Conservation (phyloP, 35 echinoderm and acorn worm genomes). For the Heliocidaris tuberculata region DNA sequence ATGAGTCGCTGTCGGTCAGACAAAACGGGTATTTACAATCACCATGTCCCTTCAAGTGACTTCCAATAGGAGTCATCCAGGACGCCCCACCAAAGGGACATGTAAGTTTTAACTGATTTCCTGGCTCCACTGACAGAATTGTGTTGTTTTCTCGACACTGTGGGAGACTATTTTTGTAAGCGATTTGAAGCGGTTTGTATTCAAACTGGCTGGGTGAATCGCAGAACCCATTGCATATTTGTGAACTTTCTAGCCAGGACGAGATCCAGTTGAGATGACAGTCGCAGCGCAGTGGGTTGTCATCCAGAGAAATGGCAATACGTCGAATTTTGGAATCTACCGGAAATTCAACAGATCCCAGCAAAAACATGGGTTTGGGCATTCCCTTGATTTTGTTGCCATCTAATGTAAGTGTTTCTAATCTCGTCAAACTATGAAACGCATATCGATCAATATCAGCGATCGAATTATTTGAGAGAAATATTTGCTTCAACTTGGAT, state of each 20-base stretch:
- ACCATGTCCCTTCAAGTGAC: background rate
- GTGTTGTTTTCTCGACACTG: background rate
- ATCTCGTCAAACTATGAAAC: background rate
- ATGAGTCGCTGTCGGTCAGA: background rate
- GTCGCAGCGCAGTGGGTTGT: background rate
- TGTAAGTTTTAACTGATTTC: background rate
- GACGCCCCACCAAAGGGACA: background rate
- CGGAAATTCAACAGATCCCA: background rate
- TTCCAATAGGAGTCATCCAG: background rate
- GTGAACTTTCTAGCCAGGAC: background rate
- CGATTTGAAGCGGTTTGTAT: background rate
- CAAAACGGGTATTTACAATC: background rate
- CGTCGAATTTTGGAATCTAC: background rate
- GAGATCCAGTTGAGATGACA: background rate
- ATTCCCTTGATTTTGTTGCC: background rate
- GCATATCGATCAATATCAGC: background rate
- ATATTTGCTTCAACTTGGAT: background rate
- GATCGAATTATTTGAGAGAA: background rate
- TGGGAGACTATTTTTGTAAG: background rate
- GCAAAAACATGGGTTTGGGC: background rate
- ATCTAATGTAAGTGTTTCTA: background rate
- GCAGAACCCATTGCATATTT: background rate
- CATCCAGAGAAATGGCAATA: background rate
- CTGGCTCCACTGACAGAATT: background rate
- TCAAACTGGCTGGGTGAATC: background rate